Base-by-base conservation (phyloP, 53 echinoderm and acorn worm species). In the Actinopyga echinites region DNA sequence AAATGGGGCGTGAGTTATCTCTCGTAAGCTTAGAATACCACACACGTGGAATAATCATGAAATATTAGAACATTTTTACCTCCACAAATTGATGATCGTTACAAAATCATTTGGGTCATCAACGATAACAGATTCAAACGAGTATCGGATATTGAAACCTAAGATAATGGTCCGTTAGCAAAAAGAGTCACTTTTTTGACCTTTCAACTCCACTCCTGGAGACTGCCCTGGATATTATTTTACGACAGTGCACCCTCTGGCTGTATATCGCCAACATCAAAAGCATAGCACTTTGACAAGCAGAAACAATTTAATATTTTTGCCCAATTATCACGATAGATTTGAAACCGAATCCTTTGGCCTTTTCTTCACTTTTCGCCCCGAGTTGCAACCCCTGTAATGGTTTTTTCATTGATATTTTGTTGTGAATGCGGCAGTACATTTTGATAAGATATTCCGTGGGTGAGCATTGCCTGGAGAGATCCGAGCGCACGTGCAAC, bases 291-390 rank as follows among this genome's bases (percentile, higher is more conserved):
- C 29, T 12, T 71, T 71, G 45, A 43, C 71, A 43, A 44, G 71
- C 12, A 71, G 71, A 71, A 71, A 71, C 71, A 71, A 71, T 71
- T 71, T 71, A 71, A 71, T 71, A 43, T 71, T 71, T 71, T 44
- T 71, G 24, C 12, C 71, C 71, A 71, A 71, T 71, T 71, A 71
- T 71, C 71, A 71, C 71, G 71, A 40, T 71, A 44, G 44, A 71
- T 40, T 21, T 71, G 71, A 37, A 71, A 71, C 71, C 44, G 44
- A 71, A 71, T 71, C 71, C 37, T 25, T 40, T 71, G 40, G 45
- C 42, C 25, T 42, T 44, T 35, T 71, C 28, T 43, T 40, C 44
- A 44, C n/a, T 40, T 71, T 42, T 68, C 32, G 8, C 31, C 37
- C 37, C 35, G 37, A 36, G 37, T 37, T 68, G 34, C 34, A 36